Evolutionary conservation across 2,113 vertebrate species (phyloP), one percentile per base, ranked within the genome.

Genomic region (Xiphorhynchus elegans): DNA sequence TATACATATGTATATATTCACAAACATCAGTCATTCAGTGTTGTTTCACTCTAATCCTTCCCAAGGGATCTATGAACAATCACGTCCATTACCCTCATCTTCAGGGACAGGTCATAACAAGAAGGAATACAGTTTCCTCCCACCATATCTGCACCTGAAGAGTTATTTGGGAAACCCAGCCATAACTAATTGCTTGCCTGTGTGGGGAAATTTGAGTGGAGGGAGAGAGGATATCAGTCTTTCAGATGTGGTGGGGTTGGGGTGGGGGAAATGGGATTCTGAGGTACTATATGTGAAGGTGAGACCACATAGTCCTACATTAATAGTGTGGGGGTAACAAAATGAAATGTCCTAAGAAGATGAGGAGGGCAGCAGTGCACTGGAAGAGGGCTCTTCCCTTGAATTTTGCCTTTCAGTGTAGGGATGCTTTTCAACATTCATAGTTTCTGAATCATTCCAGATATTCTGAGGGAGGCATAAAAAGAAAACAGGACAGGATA

Each of bases 281-380:
- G 59, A 46, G 31, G 29, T 47, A 13, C 7, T 59, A 3, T n/a
- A 9, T 53, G 17, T 58, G 64, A 60, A 4, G 6, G 3, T 47
- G 20, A 70, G 17, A 46, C 53, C 17, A 26, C 15, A 5, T 21
- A 44, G 25, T 11, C 20, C 40, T 58, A 46, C 20, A 8, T 23
- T 46, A 42, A 42, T 13, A 25, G 49, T 50, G 49, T 50, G 23
- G 8, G 15, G 1, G 0, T n/a, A 42, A 37, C 49, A 25, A 7
- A 59, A 11, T 33, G 23, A 86, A 49, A 7, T 31, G 7, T 33
- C 13, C 47, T 50, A 18, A 56, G 53, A 84, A n/a, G 42, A 16
- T 2, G 3, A 64, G 11, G 35, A 62, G 18, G 23, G 11, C 20
- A 62, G 53, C 31, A 53, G 15, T n/a, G 37, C 1, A 0, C 19